Evolutionary conservation across 2,888 invertebrate genomes (phyloP).

Genomic region (Cataglyphis livida): DNA sequence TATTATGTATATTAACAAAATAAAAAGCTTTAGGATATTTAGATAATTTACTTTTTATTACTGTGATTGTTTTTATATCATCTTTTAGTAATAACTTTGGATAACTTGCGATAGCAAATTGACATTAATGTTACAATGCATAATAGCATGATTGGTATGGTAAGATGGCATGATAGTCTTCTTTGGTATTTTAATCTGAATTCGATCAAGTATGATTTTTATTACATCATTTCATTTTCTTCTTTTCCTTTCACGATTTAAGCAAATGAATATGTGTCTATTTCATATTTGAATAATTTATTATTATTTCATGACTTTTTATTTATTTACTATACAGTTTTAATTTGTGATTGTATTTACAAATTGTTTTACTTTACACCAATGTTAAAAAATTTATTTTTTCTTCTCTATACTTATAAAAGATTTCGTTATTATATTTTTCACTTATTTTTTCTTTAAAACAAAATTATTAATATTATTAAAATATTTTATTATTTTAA

Average conservation of each 20-base stretch:
- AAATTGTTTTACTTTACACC: background rate
- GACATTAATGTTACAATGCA: background rate
- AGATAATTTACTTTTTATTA: background rate
- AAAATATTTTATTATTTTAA: background rate
- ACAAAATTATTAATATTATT: background rate
- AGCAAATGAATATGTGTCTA: background rate
- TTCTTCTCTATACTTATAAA: background rate
- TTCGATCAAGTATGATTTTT: background rate
- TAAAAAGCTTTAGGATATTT: background rate
- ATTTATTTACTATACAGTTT: background rate
- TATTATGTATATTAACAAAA: background rate
- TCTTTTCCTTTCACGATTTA: background rate
- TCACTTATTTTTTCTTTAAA: background rate
- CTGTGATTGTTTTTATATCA: background rate
- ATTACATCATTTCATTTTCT: background rate
- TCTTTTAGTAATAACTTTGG: background rate
- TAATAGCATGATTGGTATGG: background rate
- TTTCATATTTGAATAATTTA: background rate
- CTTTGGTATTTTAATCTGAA: background rate
- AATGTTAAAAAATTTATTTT: background rate
- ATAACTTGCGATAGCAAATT: slow-evolving; percentile 5
- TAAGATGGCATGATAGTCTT: background rate
- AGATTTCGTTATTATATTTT: background rate
- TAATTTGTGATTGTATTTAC: background rate
- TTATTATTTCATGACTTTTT: background rate